Evolutionary conservation across 2,797 vertebrate species (phyloP), one percentile per base, ranked within the genome.

Genomic region (Eulemur mongoz): DNA sequence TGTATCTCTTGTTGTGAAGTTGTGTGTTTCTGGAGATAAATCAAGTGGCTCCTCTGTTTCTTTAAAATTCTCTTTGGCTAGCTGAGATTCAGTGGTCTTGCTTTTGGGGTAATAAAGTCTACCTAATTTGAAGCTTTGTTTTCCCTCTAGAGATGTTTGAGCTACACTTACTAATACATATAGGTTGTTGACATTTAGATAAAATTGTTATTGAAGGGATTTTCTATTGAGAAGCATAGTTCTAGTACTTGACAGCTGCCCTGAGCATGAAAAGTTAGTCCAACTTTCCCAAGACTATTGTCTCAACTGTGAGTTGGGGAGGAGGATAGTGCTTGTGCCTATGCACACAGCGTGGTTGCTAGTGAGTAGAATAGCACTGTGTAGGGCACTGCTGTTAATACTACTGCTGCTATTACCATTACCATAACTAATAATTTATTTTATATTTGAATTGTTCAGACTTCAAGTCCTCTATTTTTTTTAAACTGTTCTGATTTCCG

Each of bases 121-220:
- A 61, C 75, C 30, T 84, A 80, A 76, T 94, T 86, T 76, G 54
- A 93, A 89, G 43, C 50, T 90, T 96, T 81, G 35, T 83, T 96
- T 95, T 80, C 59, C 14, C 1, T 94, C 59, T 15, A 93, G n/a
- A 79, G 43, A 61, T 92, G 25, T 81, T 95, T 93, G 78, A 79
- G 88, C n/a, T 82, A 45, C 18, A 7, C 84, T 91, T 95, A 72
- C 45, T 81, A 80, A 54, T 84, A 43, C 9, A 23, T 73, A 10
- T 38, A 67, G 17, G 25, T 82, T 93, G 45, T 82, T 93, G 89
- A 35, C 40, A 67, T 79, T 93, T 75, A 81, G 89, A 50, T 48
- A 84, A 86, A 90, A 93, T 92, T 87, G 18, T 89, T 73, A 32
- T 48, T 35, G 17, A 89, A 93, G 43, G 38, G 23, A 15, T 95